Base-by-base conservation (phyloP, 2,888 invertebrate species). In the Rugalucina vietnamica region DNA sequence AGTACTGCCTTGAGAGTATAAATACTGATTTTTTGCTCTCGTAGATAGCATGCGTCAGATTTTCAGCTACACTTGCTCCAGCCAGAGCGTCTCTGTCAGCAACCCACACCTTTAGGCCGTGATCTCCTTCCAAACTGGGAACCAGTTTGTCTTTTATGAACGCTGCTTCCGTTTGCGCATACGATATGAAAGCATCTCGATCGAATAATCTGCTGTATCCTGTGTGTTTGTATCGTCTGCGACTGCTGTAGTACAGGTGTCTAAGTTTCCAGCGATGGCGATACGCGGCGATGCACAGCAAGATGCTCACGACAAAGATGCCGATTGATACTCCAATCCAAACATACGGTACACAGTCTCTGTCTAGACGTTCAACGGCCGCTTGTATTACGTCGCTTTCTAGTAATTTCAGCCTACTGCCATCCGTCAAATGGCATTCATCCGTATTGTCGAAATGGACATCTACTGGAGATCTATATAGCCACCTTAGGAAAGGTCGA, bases 151-250 rank as follows among this genome's bases (percentile, higher is more conserved):
- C 57, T 72, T 83, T 83, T 21, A 89, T 77, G 57, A 89, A 89
- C 36, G 71, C 49, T 2, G 69, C 74, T 32, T 65, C 50, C 21
- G 14, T 39, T n/a, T 80, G 78, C 2, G 83, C 54, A 50, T 89
- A 88, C 0, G 85, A 88, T 8, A 89, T 74, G 49, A 88, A 86
- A 0, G 83, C 89, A 65, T 87, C 86, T 24, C 79, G 74, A 18
- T 76, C 82, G 65, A 84, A 89, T n/a, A 89, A 8, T 10, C 82
- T 50, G 18, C 86, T 82, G 60, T 79, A 89, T 0, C 86, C 86
- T 36, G 54, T 54, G 29, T 70, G 69, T 2, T n/a, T 37, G 49
- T 82, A 78, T 71, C 84, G 60, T 32, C 82, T 36, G 8, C 79
- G 71, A 18, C 77, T 70, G 14, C 78, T 85, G 75, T 86, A 87